phyloP scores from a whole-genome alignment of 2,888 invertebrate genomes.

The Galerucella calmariensis region DNA sequence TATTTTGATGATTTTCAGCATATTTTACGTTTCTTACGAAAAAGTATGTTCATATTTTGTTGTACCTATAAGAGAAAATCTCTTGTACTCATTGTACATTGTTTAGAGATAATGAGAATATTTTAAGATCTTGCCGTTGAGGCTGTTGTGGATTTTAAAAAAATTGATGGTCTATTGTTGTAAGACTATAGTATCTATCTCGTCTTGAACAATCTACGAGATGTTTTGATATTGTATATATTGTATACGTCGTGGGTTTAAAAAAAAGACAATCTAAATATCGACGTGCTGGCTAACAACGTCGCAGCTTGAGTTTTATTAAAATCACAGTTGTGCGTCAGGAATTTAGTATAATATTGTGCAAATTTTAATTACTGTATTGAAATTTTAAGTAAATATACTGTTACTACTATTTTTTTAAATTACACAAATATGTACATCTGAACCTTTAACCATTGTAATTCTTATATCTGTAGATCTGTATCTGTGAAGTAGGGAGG shows the following conservation, averaged over 20 bases:
- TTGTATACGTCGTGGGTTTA: neutral
- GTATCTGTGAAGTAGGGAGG: no score
- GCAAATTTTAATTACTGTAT: no score
- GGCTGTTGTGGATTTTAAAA: neutral
- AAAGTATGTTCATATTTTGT: conserved; percentile 1
- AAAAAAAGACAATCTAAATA: no score
- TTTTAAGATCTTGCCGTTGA: conserved; percentile 13
- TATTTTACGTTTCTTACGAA: neutral
- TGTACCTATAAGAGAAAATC: neutral
- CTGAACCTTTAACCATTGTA: no score
- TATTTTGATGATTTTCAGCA: neutral
- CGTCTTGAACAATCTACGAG: neutral
- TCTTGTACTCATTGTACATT: conserved; percentile 18
- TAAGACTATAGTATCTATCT: neutral
- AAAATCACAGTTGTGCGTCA: no score
- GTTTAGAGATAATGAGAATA: conserved; percentile 21
- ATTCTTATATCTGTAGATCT: no score
- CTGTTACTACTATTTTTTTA: no score
- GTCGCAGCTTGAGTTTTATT: no score
- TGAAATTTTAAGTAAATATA: no score
- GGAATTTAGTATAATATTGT: no score
- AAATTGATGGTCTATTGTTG: conserved; percentile 14
- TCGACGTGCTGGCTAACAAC: no score
- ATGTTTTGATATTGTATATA: neutral
- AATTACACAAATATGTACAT: no score